Conservation (phyloP, 2,888 invertebrate genomes). For the Anoncus sp. region DNA sequence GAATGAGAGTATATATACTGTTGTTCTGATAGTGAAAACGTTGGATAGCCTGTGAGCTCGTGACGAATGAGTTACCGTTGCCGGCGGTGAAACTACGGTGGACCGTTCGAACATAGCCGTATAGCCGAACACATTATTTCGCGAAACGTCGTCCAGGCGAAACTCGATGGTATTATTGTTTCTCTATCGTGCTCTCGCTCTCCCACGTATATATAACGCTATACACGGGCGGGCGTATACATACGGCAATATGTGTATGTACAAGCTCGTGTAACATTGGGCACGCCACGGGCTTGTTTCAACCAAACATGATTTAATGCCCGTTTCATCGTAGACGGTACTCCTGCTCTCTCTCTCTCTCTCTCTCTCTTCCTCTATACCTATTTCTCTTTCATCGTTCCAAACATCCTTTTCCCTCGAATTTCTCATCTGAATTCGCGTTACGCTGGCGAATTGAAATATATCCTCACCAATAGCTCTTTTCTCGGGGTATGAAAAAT, state of each 20-base stretch:
- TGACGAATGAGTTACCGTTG: constrained; percentile 50
- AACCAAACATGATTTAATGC: constrained; percentile 60
- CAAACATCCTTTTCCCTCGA: constrained; percentile 15
- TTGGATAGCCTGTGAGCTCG: constrained; percentile 16
- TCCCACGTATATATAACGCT: not conserved
- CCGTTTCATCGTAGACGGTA: constrained; percentile 53
- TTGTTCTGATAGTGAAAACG: constrained; percentile 35
- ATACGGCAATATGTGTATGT: not conserved
- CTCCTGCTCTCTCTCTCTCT: constrained; percentile 18
- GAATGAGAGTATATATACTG: not conserved
- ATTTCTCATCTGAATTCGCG: constrained; percentile 23
- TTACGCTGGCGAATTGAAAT: constrained; percentile 43
- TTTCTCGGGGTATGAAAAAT: constrained; percentile 35
- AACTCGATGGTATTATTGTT: constrained; percentile 56
- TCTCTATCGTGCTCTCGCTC: constrained; percentile 34
- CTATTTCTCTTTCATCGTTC: not conserved
- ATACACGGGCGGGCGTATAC: not conserved
- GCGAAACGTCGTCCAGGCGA: constrained; percentile 45
- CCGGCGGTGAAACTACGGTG: constrained; percentile 44
- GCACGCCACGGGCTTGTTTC: constrained; percentile 51
- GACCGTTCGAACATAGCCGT: constrained; percentile 34
- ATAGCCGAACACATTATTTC: constrained; percentile 45
- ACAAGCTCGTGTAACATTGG: constrained; percentile 35
- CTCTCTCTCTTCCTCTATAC: not conserved
- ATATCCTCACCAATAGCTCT: constrained; percentile 25